Percentiles rank a stretch among this genome's conserved stretches.
Evolutionary conservation across 2,113 vertebrate species (phyloP).

Genomic region (Prolemur simus): DNA sequence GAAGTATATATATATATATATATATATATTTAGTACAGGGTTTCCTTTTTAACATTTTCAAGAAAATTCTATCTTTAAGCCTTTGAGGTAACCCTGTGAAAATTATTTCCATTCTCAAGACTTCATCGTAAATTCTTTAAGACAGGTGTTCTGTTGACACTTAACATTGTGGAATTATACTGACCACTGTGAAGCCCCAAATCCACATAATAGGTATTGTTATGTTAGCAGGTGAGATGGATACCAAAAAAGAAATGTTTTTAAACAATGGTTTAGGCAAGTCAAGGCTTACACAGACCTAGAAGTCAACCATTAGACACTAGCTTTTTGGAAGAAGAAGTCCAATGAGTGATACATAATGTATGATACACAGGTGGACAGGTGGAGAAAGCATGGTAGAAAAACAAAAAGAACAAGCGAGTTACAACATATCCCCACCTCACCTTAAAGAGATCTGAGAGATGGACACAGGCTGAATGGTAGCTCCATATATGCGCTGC

Average conservation of each 20-base stretch:
- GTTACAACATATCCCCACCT: background rate
- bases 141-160: background rate
- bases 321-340: too few species aligned
- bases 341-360: too few species aligned
- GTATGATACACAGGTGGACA: background rate
- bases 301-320: too few species aligned
- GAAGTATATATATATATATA: too few species aligned
- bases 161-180: background rate
- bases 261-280: background rate
- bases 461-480: background rate
- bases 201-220: background rate
- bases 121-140: background rate
- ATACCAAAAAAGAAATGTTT: background rate
- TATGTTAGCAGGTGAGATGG: background rate
- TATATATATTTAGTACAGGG: background rate
- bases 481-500: background rate
- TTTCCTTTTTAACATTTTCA: background rate
- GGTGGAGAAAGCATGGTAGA: background rate
- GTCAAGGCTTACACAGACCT: background rate
- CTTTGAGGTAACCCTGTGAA: background rate
- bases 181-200: background rate
- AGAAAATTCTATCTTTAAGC: background rate
- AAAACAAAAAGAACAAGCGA: background rate
- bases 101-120: background rate
- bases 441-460: background rate